phyloP scores from a whole-genome alignment of 2,113 vertebrate genomes.

The Mystacornis crossleyi region DNA sequence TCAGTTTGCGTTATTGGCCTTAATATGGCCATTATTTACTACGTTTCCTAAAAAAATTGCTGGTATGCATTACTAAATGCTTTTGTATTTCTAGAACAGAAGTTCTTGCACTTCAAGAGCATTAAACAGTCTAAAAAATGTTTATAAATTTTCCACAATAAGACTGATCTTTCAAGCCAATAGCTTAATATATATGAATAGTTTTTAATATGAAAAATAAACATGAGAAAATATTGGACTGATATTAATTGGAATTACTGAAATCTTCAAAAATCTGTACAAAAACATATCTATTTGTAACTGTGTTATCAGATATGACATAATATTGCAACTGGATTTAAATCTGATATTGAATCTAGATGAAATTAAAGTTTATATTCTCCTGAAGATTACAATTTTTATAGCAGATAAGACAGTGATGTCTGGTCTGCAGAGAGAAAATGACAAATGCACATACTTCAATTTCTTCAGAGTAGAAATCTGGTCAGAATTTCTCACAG shows the following conservation, averaged over 20 bases:
- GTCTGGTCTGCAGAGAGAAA: background rate
- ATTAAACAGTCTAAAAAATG: background rate
- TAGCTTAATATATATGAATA: background rate
- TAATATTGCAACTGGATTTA: background rate
- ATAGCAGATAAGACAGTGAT: background rate
- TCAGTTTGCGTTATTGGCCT: background rate
- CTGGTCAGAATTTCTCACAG: background rate
- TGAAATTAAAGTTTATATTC: background rate
- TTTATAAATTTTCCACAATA: background rate
- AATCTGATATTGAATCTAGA: background rate
- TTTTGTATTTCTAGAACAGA: background rate
- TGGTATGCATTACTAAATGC: background rate
- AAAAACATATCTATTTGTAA: background rate
- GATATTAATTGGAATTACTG: background rate
- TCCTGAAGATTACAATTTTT: background rate
- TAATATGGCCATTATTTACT: background rate
- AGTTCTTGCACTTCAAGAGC: background rate
- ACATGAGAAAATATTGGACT: background rate
- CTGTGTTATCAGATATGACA: background rate
- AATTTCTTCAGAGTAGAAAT: background rate
- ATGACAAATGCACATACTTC: background rate
- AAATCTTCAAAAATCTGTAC: background rate
- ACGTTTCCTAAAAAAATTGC: background rate
- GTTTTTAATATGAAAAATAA: background rate
- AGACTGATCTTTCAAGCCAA: background rate